Evolutionary conservation across 2,113 vertebrate species (phyloP).

Genomic region (Hepsetus odoe): DNA sequence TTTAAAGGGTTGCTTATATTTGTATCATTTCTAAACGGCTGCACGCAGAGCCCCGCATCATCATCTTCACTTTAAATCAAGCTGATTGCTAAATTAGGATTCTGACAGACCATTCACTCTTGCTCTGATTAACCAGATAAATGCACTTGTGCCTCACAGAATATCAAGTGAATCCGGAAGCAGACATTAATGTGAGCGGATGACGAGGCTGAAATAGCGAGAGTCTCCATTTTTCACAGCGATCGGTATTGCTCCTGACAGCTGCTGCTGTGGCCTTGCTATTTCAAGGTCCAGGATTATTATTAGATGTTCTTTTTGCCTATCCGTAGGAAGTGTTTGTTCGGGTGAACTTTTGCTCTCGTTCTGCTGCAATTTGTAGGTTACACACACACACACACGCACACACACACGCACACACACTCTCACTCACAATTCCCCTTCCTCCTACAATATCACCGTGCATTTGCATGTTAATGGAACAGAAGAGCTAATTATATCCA

Average conservation of each 20-base stretch:
- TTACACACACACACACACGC: background rate
- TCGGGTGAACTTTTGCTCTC: background rate
- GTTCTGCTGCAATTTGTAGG: background rate
- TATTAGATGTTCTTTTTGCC: constrained; percentile 26
- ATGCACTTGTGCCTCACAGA: constrained; percentile 21
- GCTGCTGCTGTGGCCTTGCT: constrained; percentile 28
- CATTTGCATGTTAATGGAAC: background rate
- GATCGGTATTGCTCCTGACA: constrained; percentile 40
- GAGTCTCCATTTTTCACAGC: constrained; percentile 33
- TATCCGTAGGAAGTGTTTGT: background rate
- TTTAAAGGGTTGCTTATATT: background rate
- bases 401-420: no score
- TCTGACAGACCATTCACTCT: constrained; percentile 23
- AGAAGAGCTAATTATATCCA: constrained; percentile 1
- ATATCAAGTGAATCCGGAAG: constrained; percentile 36
- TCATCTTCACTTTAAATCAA: background rate
- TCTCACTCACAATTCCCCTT: no score
- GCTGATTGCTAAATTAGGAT: constrained; percentile 42
- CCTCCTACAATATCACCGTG: background rate
- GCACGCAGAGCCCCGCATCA: background rate
- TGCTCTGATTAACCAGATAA: constrained; percentile 36
- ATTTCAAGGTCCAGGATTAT: constrained; percentile 44
- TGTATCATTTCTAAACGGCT: background rate
- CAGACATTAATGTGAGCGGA: constrained; percentile 19
- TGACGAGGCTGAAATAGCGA: constrained; percentile 40